Evolutionary conservation across 37 sponge, comb jelly and placozoan species (phyloP), one percentile per base, ranked within the genome.

Genomic region (Beroe forskalii): DNA sequence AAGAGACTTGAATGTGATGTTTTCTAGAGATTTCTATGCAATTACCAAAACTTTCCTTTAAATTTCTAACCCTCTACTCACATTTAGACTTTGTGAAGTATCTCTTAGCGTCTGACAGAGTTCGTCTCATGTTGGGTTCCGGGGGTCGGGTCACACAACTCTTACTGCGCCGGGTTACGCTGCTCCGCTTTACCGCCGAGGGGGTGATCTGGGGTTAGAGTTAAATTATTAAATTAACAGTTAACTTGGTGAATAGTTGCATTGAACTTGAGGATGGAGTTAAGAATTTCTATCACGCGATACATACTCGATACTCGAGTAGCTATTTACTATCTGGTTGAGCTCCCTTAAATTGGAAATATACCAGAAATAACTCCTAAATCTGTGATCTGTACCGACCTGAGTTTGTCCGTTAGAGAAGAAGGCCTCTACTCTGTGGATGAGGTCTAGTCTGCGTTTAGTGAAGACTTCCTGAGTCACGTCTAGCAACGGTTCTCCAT

Each of bases 91-190:
- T 41, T 1, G 55, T 44, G 86, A 80, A 80, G 86, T 80, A 80
- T 12, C 31, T 35, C 40, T 44, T 80, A 6, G 86, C 86, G 30
- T 80, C 86, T 9, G 86, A 80, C 8, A 80, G 55, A 38, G 86
- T 80, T 3, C 86, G 86, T 80, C 86, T 80, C 86, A 80, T 80
- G 44, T 40, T 17, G 17, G 44, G 86, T 43, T 80, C 86, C 8
- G 40, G 37, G 8, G 40, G 44, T 23, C 30, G 23, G 22, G 35
- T 4, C 24, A 80, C 86, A 25, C 86, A 80, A 42, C 86, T 80
- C 86, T 80, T 80, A 25, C 86, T 80, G 1, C 86, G 86, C 40
- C 86, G 40, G 3, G 86, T 80, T 80, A 80, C 55, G 44, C 35
- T 41, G n/a, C 24, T 12, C 12, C 86, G 44, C 28, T 4, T 44